Base-by-base conservation (phyloP, 1,140 invertebrate genomes). In the Melitaea cinxia region DNA sequence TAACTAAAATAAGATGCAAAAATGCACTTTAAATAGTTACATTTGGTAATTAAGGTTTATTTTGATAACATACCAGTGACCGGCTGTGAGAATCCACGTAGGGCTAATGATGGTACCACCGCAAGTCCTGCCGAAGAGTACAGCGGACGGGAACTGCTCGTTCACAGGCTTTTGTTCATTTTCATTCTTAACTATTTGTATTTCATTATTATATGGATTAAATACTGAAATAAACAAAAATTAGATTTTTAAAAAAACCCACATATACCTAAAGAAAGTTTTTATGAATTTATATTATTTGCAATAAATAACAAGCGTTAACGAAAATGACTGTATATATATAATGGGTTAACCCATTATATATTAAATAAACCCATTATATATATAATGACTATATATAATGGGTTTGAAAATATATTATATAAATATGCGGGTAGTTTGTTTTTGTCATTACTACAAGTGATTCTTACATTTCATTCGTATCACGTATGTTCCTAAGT, bases 111-210 rank as follows among this genome's bases (percentile, higher is more conserved):
- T 85, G 53, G 85, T 80, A 9, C 85, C 88, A 0, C 88, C 88
- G 54, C 88, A 90, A 6, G 85, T 86, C 30, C 77, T 73, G 45
- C 85, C 85, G 67, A 86, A 90, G 0, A 90, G 82, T 12, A 88
- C 80, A 0, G 88, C 85, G 7, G 85, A 79, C 0, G 88, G 88
- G 55, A 65, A 85, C 33, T 71, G 64, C 58, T 81, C 73, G 60
- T 86, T 77, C 17, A 62, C 59, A 39, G 59, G 50, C 24, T 54
- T 62, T 12, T 5, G 2, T 23, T 9, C 1, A 1, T 1, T 33
- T 28, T 45, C 42, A 0, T 35, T 49, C 4, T 58, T 58, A 1
- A 52, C 49, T 24, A 24, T 24, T 24, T 50, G 47, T 12, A 50
- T 4, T 17, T 42, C 37, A 15, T 42, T 42, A 17, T 15, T 12